Conservation (phyloP, 92 coral and sea anemone species). For the Isaurus tuberculatus region DNA sequence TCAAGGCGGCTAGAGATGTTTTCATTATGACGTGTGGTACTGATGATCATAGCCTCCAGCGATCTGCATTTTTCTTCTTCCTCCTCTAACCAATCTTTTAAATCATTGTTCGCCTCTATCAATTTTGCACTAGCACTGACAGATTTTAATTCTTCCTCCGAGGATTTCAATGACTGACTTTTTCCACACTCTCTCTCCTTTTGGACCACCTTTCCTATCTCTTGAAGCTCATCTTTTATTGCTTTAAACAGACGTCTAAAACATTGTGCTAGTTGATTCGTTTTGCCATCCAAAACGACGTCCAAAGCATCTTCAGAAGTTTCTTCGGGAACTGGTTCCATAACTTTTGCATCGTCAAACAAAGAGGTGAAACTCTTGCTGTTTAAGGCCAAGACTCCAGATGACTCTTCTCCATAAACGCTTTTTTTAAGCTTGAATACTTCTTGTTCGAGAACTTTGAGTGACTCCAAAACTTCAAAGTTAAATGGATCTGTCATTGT, state of each 20-base stretch:
- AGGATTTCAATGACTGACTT: background rate
- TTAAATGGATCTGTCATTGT: background rate
- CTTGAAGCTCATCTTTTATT: constrained; percentile 13
- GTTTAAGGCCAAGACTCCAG: background rate
- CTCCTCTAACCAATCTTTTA: constrained; percentile 41
- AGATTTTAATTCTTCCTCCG: background rate
- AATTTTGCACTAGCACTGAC: background rate
- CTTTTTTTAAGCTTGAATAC: constrained; percentile 5
- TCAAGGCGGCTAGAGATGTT: constrained; percentile 27
- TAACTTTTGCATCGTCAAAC: constrained; percentile 8
- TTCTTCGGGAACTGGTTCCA: constrained; percentile 31
- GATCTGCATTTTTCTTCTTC: constrained; percentile 41
- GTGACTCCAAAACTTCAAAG: background rate
- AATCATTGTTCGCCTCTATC: constrained; percentile 4
- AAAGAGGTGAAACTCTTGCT: background rate
- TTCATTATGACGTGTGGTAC: constrained; percentile 43
- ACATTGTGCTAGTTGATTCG: background rate
- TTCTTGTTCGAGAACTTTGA: constrained; percentile 23
- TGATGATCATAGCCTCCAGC: constrained; percentile 31
- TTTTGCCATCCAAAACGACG: background rate
- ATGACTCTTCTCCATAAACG: background rate
- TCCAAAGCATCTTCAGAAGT: background rate
- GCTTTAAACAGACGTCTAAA: background rate
- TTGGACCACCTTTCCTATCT: background rate
- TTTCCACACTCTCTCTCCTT: background rate